Percentiles rank a stretch among this genome's conserved stretches.
Evolutionary conservation across 2,797 vertebrate species (phyloP).

Genomic region (Buphagus erythrorhynchus): DNA sequence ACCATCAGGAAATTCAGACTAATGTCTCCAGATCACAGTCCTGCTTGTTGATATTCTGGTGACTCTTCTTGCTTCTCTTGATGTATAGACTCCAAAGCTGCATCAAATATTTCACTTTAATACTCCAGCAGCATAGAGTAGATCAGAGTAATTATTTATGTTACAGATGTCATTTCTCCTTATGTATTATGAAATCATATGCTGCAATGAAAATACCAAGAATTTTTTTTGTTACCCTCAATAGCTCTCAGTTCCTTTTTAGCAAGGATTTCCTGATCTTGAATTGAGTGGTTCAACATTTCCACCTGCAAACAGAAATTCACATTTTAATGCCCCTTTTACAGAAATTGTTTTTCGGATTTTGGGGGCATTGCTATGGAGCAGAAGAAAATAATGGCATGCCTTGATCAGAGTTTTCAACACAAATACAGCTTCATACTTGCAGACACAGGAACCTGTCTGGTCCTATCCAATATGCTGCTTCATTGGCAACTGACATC

Average conservation of each 20-base stretch:
- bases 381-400: background rate
- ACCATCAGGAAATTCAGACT: background rate
- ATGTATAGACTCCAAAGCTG: background rate
- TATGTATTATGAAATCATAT: background rate
- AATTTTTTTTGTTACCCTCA: background rate
- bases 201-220: background rate
- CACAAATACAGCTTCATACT: background rate
- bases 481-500: background rate
- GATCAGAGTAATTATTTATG: background rate
- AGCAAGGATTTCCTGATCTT: background rate
- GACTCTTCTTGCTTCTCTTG: background rate
- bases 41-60: background rate
- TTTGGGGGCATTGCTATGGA: background rate
- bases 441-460: background rate
- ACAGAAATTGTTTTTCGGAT: background rate
- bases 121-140: background rate
- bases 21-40: background rate
- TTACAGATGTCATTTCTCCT: background rate
- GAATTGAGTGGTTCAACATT: background rate
- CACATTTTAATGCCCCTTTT: fast-evolving
- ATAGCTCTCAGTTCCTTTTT: background rate
- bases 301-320: background rate
- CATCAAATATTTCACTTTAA: background rate
- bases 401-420: background rate
- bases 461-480: background rate